Evolutionary conservation across 1,140 invertebrate genomes (phyloP), one percentile per base, ranked within the genome.

Genomic region (Brachionus asplanchnoidis): DNA sequence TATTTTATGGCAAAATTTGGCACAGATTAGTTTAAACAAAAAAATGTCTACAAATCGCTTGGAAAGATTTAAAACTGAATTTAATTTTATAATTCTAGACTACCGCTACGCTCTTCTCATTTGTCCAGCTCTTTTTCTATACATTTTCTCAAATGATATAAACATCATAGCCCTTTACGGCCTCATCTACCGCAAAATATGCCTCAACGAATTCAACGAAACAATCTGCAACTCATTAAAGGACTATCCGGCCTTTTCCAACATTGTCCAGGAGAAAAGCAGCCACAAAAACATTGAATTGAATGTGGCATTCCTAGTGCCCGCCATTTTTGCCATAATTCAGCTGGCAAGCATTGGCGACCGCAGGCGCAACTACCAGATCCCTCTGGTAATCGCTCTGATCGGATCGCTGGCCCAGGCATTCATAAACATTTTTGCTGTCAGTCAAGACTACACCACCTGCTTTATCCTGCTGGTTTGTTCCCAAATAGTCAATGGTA

Each of bases 71-170:
- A 77, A 77, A 77, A 26, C 23, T 8, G 44, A 50, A 50, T 50
- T 77, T 77, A 77, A 77, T 50, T 26, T 26, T 50, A 50, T 50
- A 26, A 50, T 77, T 26, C 26, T 50, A 46, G 42, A 77, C 42
- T 77, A 77, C 26, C 44, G 73, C 7, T 77, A 46, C 50, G 73
- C 73, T 26, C 28, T 77, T 11, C 23, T 82, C 20, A 82, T 82
- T 2, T 82, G 65, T 82, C 79, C 79, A 46, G 79, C 79, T 60
- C 65, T 82, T 3, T 65, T 82, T 65, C 1, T 68, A n/a, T 82
- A 82, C 40, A 68, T 82, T 32, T 68, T 28, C 26, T 82, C 79
- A 17, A 82, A 82, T 68, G 79, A 82, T 46, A 82, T 82, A 65
- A 82, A 82, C 42, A 23, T 82, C 8, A 82, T 82, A 40, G 79